These are phyloP conservation scores for Spilogale gracilis DNA, from an alignment of 2,113 vertebrate species.

Conservation along the genomic window DNA sequence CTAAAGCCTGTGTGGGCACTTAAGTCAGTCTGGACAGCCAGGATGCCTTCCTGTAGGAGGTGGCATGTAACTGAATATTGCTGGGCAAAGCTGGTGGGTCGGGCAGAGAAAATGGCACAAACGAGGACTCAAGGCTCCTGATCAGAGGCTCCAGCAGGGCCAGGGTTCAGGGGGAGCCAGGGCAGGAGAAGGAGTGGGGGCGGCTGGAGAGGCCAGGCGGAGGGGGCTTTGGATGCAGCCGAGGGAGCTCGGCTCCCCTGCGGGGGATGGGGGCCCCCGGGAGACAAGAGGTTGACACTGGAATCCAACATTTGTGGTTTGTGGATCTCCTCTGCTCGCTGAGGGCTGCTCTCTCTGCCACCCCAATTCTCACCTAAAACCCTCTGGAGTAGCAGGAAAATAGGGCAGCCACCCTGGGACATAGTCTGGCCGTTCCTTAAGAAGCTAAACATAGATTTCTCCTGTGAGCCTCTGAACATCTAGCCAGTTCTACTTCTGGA, in stretches of 20 bases:
- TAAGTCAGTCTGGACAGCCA: not conserved
- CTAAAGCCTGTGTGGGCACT: not conserved
- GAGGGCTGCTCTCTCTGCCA: not conserved
- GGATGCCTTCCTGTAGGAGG: not conserved
- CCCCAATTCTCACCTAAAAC: not conserved
- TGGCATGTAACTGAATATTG: not conserved
- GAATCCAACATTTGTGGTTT: too few species aligned
- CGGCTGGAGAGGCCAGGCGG: not conserved
- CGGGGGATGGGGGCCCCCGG: rapidly evolving
- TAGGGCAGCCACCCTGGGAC: not conserved
- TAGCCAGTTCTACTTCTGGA: not conserved
- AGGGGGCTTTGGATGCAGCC: not conserved
- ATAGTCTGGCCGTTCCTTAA: not conserved
- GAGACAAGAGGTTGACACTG: not conserved
- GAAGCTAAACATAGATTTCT: not conserved
- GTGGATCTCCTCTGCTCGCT: not conserved
- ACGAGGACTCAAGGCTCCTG: not conserved
- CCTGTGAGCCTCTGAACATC: not conserved
- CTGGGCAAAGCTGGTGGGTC: not conserved
- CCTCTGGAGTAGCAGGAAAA: not conserved
- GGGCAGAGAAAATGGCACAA: not conserved
- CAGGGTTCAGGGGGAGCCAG: not conserved
- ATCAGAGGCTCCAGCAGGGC: not conserved
- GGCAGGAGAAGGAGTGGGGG: not conserved
- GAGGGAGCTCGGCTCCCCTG: not conserved